Evolutionary conservation across 2,113 vertebrate genomes (phyloP).

Genomic region (Saimiri boliviensis): DNA sequence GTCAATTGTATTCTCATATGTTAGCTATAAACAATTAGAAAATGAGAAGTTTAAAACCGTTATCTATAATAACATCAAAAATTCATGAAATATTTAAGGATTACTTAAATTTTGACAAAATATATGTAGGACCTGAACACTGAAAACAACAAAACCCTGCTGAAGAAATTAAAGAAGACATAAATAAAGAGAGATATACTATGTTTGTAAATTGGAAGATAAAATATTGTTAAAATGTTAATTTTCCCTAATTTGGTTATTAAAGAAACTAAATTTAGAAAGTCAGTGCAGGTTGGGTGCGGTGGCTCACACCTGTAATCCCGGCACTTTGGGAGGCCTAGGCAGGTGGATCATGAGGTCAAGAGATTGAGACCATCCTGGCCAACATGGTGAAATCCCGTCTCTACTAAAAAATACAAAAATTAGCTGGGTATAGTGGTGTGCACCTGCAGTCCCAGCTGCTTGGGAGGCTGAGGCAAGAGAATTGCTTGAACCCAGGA

Average conservation of each 20-base stretch:
- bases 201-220: background rate
- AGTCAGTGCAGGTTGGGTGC: background rate
- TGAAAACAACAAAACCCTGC: background rate
- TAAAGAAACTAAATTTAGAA: background rate
- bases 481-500: too few species aligned
- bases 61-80: background rate
- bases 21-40: background rate
- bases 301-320: too few species aligned
- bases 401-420: too few species aligned
- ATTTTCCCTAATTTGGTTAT: background rate
- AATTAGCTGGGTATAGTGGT: too few species aligned
- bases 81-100: background rate
- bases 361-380: too few species aligned
- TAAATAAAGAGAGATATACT: background rate
- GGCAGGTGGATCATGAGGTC: too few species aligned
- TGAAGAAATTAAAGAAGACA: background rate
- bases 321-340: too few species aligned
- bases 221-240: background rate
- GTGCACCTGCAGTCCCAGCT: too few species aligned
- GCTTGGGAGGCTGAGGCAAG: too few species aligned
- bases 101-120: background rate
- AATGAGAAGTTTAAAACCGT: background rate
- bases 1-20: background rate
- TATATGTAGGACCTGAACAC: background rate
- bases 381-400: too few species aligned